A percentile compares a stretch with the other conserved stretches of the same genome.
Evolutionary conservation across 2,888 invertebrate genomes (phyloP).

Genomic region (Drosophila kanekoi): DNA sequence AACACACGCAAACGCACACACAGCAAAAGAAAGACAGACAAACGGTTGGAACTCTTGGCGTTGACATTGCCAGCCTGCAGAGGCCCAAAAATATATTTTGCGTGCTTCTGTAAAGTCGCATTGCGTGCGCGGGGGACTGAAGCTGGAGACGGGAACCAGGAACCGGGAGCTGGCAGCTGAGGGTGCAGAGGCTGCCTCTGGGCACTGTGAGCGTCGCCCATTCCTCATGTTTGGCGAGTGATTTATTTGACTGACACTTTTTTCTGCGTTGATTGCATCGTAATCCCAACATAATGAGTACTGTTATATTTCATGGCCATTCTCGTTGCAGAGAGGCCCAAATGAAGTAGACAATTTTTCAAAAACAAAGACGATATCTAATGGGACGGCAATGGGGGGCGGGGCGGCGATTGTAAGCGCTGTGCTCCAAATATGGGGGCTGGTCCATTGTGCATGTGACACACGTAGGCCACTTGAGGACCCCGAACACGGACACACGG

Average conservation of each 20-base stretch:
- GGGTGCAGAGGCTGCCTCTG: conserved; percentile 17
- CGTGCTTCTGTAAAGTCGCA: conserved; percentile 60
- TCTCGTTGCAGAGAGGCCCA: conserved; percentile 58
- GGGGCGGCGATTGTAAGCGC: not conserved
- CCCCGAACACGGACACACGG: conserved; percentile 26
- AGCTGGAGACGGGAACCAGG: not conserved
- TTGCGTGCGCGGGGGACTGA: conserved; percentile 36
- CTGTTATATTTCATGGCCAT: conserved; percentile 81
- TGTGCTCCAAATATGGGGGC: not conserved
- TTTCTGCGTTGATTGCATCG: conserved; percentile 83
- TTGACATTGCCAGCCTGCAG: conserved; percentile 69
- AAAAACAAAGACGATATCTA: conserved; percentile 72
- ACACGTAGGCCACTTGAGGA: conserved; percentile 75
- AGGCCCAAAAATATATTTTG: conserved; percentile 67
- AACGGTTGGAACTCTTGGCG: conserved; percentile 64
- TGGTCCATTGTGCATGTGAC: conserved; percentile 72
- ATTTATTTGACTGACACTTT: conserved; percentile 83
- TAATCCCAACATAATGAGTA: conserved; percentile 83
- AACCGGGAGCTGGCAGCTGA: not conserved
- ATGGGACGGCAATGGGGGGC: conserved; percentile 15
- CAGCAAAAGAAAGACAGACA: conserved; percentile 33
- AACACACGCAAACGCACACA: conserved; percentile 11
- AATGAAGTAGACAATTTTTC: conserved; percentile 81
- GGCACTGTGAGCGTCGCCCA: conserved; percentile 22
- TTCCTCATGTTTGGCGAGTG: conserved; percentile 76